Percentiles rank a stretch among this genome's conserved stretches.
Conservation (phyloP, 2,113 vertebrate species). For the Callospermophilus lateralis region DNA sequence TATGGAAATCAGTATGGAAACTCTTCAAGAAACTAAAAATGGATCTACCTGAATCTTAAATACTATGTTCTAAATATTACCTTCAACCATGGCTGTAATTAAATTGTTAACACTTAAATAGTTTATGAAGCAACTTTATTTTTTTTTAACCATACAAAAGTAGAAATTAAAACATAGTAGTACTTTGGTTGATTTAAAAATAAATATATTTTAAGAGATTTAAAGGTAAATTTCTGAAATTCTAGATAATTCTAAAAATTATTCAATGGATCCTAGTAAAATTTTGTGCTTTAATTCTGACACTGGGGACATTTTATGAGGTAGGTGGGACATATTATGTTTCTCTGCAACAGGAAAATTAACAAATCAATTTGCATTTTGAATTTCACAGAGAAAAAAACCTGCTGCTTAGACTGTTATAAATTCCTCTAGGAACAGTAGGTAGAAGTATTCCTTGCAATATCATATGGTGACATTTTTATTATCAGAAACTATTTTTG, state of each 20-base stretch:
- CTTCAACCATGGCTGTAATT: neutral
- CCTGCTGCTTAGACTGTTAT: constrained; percentile 80
- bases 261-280: constrained; percentile 28
- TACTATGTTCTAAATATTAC: neutral
- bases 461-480: constrained; percentile 85
- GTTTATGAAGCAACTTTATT: neutral
- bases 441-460: constrained; percentile 80
- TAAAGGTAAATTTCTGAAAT: constrained; percentile 37
- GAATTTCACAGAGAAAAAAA: constrained; percentile 82
- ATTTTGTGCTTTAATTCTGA: constrained; percentile 30
- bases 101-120: neutral
- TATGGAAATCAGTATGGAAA: neutral
- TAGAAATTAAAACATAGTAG: neutral
- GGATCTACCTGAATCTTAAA: neutral
- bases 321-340: constrained; percentile 31
- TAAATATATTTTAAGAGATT: neutral
- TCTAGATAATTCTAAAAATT: constrained; percentile 9
- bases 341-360: constrained; percentile 80
- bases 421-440: constrained; percentile 78
- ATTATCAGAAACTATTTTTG: constrained; percentile 84
- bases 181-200: neutral
- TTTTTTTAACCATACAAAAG: neutral
- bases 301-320: constrained; percentile 13
- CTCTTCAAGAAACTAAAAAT: neutral
- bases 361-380: constrained; percentile 87